phyloP scores from a whole-genome alignment of 2,797 vertebrate species.

The Chelmon rostratus region DNA sequence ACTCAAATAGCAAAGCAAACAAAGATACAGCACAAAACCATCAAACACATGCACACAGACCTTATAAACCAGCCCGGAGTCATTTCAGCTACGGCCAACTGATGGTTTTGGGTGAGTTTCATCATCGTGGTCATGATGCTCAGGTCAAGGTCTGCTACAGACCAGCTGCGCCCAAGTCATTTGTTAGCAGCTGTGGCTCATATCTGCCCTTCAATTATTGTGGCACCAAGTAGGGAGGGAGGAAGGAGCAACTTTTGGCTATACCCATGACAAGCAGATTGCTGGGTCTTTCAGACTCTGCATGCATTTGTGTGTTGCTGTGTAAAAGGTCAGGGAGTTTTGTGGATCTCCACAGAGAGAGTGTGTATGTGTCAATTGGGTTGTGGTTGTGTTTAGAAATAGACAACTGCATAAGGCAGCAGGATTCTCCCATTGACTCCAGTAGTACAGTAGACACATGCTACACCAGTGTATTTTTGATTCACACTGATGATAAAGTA shows the following conservation, averaged over 20 bases:
- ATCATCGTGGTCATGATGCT: conserved; percentile 66
- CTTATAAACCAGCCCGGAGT: conserved; percentile 21
- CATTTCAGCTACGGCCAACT: conserved; percentile 36
- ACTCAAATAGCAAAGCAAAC: neutral
- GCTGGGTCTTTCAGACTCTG: conserved; percentile 49
- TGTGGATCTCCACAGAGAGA: conserved; percentile 29
- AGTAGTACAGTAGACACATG: neutral
- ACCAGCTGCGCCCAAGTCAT: conserved; percentile 59
- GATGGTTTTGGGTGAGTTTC: conserved; percentile 67
- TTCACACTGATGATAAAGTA: conserved; percentile 10
- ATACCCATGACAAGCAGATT: conserved; percentile 60
- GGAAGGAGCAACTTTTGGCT: conserved; percentile 61
- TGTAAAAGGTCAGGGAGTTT: conserved; percentile 63
- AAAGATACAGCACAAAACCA: conserved; percentile 8
- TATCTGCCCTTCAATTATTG: conserved; percentile 80
- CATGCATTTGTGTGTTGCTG: conserved; percentile 33
- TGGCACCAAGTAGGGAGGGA: conserved; percentile 50
- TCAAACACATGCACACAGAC: conserved; percentile 9
- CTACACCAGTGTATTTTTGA: conserved; percentile 3
- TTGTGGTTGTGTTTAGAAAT: conserved; percentile 53
- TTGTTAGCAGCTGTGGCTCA: conserved; percentile 73
- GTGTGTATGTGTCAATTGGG: conserved; percentile 30
- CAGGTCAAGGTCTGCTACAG: conserved; percentile 71
- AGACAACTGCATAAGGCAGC: conserved; percentile 27
- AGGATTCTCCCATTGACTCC: conserved; percentile 40